A percentile compares a stretch with the other conserved stretches of the same genome.
Evolutionary conservation across 2,113 vertebrate genomes (phyloP).

Genomic region (Pomatorhinus ruficollis): DNA sequence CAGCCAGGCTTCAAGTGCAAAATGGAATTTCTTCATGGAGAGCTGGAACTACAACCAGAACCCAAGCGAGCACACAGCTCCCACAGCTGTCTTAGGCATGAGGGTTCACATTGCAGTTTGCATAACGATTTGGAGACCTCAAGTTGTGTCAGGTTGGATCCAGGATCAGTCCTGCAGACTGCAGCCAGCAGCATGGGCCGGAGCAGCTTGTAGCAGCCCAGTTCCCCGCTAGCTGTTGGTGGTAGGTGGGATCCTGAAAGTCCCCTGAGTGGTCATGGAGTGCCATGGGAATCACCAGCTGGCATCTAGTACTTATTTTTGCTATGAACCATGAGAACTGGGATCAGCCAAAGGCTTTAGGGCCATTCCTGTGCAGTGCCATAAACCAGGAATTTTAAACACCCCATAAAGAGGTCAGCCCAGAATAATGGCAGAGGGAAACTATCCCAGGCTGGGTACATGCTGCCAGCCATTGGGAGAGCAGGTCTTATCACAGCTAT

Average conservation of each 20-base stretch:
- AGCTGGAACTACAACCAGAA: not conserved
- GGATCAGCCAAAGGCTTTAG: not conserved
- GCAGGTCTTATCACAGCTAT: not conserved
- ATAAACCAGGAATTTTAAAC: not conserved
- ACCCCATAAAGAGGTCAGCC: not conserved
- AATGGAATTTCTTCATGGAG: not conserved
- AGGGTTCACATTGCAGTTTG: not conserved
- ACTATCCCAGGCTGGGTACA: accelerated
- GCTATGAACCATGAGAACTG: not conserved
- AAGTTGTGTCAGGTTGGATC: not conserved
- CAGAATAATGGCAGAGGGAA: not conserved
- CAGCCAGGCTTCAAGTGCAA: not conserved
- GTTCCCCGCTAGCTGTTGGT: not conserved
- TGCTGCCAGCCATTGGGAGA: accelerated
- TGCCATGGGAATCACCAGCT: not conserved
- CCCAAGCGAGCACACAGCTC: accelerated
- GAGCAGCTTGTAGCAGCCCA: not conserved
- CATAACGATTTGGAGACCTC: not conserved
- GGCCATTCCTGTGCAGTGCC: not conserved
- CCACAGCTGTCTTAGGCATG: accelerated
- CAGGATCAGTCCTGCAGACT: not conserved
- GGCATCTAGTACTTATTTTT: not conserved
- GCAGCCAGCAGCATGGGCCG: not conserved
- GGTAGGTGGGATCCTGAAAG: not conserved
- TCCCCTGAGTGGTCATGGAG: not conserved